A percentile compares a stretch with the other conserved stretches of the same genome.
phyloP scores from a whole-genome alignment of 2,888 invertebrate genomes.

The Torymus auratus region DNA sequence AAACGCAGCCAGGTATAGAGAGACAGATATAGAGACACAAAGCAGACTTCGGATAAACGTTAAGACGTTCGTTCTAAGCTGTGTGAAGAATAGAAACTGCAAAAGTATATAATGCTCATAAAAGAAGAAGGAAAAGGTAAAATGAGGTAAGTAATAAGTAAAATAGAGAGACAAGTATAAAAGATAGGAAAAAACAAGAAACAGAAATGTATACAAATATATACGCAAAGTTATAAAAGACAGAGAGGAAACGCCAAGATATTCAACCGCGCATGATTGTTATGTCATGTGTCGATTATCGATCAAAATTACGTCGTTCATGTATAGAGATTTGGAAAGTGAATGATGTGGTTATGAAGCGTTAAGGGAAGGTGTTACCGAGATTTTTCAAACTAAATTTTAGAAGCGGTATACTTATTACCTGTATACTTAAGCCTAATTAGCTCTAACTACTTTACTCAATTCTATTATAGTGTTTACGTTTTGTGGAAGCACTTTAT shows the following conservation, averaged over 20 bases:
- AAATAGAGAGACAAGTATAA: neutral
- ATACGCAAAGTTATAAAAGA: constrained; percentile 33
- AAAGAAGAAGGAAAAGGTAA: neutral
- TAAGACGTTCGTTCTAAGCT: too few species aligned
- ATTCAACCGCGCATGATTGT: constrained; percentile 29
- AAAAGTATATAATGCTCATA: too few species aligned
- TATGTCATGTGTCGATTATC: constrained; percentile 28
- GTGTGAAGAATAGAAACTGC: too few species aligned
- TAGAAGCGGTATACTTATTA: neutral
- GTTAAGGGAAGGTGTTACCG: constrained; percentile 37
- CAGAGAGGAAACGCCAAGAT: constrained; percentile 55
- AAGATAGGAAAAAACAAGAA: constrained; percentile 4
- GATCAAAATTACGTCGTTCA: constrained; percentile 12
- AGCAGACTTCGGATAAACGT: neutral
- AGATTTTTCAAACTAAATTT: neutral
- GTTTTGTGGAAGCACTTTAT: too few species aligned
- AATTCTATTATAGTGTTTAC: too few species aligned
- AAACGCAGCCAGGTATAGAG: neutral
- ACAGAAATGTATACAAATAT: neutral
- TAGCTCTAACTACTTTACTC: constrained; percentile 19
- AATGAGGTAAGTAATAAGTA: neutral
- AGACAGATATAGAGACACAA: constrained; percentile 13
- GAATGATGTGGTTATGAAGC: constrained; percentile 20
- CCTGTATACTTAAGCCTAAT: neutral
- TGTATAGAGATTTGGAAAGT: neutral